Percentiles rank a stretch among this genome's conserved stretches.
These are phyloP conservation scores for Strigops habroptila DNA, from an alignment of 2,113 vertebrate genomes.

Conservation along the genomic window DNA sequence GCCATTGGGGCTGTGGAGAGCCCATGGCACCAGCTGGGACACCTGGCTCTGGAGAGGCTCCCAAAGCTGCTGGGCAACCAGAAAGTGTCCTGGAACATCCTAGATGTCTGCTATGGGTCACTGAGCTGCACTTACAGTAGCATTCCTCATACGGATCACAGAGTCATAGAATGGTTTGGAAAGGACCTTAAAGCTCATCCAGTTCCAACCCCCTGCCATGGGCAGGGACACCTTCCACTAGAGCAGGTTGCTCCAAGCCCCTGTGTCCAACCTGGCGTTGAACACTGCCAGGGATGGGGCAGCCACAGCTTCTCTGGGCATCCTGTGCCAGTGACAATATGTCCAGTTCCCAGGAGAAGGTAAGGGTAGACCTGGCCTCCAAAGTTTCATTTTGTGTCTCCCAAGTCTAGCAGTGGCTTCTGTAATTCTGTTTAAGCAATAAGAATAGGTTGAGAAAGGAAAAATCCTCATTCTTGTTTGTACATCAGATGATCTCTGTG, in stretches of 20 bases:
- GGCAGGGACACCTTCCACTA: neutral
- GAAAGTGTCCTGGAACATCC: neutral
- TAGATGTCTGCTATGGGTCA: neutral
- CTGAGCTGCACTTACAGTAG: neutral
- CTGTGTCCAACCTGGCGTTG: neutral
- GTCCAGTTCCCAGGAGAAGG: neutral
- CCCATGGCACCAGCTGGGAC: neutral
- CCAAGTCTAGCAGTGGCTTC: neutral
- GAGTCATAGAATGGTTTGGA: neutral
- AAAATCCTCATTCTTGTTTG: neutral
- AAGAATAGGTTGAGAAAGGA: neutral
- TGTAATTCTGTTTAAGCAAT: neutral
- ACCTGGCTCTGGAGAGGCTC: neutral
- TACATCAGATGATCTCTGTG: neutral
- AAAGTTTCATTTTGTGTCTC: neutral
- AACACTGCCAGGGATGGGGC: neutral
- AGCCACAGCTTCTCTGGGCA: neutral
- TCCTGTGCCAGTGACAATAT: neutral
- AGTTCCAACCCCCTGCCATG: neutral
- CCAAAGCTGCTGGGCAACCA: neutral
- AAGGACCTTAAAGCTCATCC: neutral
- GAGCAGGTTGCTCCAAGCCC: neutral
- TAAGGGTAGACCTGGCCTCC: neutral
- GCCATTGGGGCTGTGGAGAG: neutral
- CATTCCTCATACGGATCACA: rapidly evolving